Evolutionary conservation across 2,113 vertebrate genomes (phyloP).

Genomic region (Tachysurus fulvidraco): DNA sequence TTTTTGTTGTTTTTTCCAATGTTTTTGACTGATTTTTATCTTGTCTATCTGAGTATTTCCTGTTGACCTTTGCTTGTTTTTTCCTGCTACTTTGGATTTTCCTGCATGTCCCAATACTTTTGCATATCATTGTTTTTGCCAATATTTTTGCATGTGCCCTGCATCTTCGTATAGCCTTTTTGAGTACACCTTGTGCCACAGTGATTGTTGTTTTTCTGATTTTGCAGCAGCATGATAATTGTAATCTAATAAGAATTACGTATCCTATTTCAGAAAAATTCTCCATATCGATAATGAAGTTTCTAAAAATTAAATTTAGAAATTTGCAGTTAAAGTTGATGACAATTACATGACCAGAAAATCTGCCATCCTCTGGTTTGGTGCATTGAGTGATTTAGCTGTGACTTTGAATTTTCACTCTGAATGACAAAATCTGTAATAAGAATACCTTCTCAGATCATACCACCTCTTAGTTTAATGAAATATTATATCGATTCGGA

Average conservation of each 20-base stretch:
- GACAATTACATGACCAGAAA: neutral
- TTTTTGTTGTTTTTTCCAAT: too few species aligned
- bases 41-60: too few species aligned
- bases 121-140: too few species aligned
- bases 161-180: too few species aligned
- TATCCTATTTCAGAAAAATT: neutral
- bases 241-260: neutral
- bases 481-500: neutral
- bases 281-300: neutral
- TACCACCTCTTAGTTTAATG: neutral
- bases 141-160: too few species aligned
- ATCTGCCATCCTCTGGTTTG: neutral
- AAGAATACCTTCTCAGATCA: neutral
- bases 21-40: too few species aligned
- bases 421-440: neutral
- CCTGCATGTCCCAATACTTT: too few species aligned
- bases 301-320: neutral
- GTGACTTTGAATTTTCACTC: neutral
- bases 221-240: neutral
- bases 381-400: neutral
- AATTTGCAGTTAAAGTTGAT: neutral
- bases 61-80: too few species aligned
- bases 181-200: too few species aligned
- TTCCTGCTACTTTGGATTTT: too few species aligned
- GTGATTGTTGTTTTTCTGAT: neutral